These are phyloP conservation scores for Sialia sialis DNA, from an alignment of 2,113 vertebrate species.

Conservation along the genomic window DNA sequence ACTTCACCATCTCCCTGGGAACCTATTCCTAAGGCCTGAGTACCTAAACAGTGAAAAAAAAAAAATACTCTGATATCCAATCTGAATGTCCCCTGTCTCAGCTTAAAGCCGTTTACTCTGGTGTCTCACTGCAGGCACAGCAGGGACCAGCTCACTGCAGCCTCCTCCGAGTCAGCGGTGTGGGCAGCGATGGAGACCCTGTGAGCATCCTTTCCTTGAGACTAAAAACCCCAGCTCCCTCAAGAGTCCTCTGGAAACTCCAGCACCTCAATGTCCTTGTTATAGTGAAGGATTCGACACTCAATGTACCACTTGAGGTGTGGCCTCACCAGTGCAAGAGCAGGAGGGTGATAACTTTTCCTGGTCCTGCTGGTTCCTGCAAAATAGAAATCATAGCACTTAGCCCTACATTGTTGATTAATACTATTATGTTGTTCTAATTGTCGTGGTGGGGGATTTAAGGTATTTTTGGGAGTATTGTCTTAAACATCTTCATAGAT, in stretches of 20 bases:
- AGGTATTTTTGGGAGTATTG: background rate
- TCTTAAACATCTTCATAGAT: background rate
- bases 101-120: background rate
- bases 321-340: no score
- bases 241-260: background rate
- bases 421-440: background rate
- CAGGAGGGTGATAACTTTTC: background rate
- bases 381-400: background rate
- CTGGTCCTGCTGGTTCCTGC: background rate
- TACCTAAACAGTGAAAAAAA: background rate
- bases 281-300: background rate
- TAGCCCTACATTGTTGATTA: background rate
- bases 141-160: background rate
- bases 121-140: background rate
- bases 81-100: background rate
- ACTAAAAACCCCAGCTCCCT: background rate
- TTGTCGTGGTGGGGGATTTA: background rate
- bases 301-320: background rate
- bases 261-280: background rate
- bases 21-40: background rate
- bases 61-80: no score
- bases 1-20: background rate
- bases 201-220: background rate
- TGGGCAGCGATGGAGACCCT: accelerated
- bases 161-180: background rate